Evolutionary conservation across 2,797 vertebrate species (phyloP).

Genomic region (Darevskia nairensis): DNA sequence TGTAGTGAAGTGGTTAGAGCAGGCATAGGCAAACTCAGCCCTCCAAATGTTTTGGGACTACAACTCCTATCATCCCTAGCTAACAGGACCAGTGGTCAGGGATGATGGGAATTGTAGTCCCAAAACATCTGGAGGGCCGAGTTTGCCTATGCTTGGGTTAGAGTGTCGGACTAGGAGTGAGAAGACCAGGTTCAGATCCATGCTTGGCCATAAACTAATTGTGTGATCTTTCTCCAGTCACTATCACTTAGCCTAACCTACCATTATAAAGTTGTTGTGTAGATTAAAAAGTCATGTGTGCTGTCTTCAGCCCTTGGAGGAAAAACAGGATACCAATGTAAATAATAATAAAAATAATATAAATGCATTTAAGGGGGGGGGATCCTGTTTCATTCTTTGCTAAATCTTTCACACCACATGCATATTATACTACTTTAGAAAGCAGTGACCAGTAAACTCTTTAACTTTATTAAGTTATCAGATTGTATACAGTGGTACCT

Average conservation of each 20-base stretch:
- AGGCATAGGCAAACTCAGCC: too few relatives aligned
- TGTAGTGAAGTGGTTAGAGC: neutral
- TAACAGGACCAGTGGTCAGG: too few relatives aligned
- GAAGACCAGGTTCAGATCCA: neutral
- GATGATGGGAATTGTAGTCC: too few relatives aligned
- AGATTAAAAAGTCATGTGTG: neutral
- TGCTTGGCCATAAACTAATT: neutral
- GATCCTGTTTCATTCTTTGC: constrained; percentile 30
- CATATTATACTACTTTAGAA: neutral
- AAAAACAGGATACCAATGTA: neutral
- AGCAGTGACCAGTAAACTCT: neutral
- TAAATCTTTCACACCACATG: neutral
- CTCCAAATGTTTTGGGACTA: too few relatives aligned
- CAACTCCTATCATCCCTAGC: too few relatives aligned
- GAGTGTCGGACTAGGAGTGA: neutral
- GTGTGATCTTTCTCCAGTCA: neutral
- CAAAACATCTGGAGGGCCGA: too few relatives aligned
- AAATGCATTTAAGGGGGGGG: neutral
- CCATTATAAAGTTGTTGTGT: neutral
- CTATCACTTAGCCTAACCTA: neutral
- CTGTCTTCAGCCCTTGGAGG: neutral
- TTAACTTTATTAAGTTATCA: neutral
- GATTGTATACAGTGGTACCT: neutral
- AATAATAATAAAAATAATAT: neutral
- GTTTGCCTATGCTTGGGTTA: neutral